phyloP scores from a whole-genome alignment of 2,797 vertebrate species.

The Oreortyx pictus region DNA sequence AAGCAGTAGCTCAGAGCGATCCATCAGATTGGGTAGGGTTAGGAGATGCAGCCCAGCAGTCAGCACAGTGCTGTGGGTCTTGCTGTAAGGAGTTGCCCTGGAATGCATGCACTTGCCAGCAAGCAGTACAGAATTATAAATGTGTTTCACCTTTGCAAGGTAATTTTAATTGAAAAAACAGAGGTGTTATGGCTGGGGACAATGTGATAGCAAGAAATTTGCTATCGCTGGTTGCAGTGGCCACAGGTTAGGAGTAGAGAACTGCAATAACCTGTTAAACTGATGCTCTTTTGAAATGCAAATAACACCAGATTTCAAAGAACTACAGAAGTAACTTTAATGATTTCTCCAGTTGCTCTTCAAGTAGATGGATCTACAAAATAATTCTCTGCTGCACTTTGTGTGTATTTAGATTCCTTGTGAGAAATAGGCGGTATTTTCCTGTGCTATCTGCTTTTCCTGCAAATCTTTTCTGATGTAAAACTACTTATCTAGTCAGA shows the following conservation, averaged over 20 bases:
- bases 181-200: background rate
- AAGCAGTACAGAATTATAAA: background rate
- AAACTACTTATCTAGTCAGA: background rate
- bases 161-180: background rate
- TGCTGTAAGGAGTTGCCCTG: background rate
- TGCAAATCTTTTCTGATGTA: slow-evolving; percentile 15
- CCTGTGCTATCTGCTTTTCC: background rate
- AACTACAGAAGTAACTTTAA: slow-evolving; percentile 28
- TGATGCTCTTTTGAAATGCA: slow-evolving; percentile 28
- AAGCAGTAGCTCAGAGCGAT: background rate
- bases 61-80: background rate
- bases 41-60: background rate
- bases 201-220: background rate
- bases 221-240: background rate
- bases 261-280: background rate
- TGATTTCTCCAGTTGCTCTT: background rate
- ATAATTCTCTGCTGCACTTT: background rate
- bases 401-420: background rate
- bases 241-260: background rate
- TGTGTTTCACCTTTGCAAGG: background rate
- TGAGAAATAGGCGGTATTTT: background rate
- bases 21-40: background rate
- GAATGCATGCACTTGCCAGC: background rate
- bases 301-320: background rate
- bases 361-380: slow-evolving; percentile 10